Base-by-base conservation (phyloP, 2,113 vertebrate genomes). In the Salvelinus fontinalis region DNA sequence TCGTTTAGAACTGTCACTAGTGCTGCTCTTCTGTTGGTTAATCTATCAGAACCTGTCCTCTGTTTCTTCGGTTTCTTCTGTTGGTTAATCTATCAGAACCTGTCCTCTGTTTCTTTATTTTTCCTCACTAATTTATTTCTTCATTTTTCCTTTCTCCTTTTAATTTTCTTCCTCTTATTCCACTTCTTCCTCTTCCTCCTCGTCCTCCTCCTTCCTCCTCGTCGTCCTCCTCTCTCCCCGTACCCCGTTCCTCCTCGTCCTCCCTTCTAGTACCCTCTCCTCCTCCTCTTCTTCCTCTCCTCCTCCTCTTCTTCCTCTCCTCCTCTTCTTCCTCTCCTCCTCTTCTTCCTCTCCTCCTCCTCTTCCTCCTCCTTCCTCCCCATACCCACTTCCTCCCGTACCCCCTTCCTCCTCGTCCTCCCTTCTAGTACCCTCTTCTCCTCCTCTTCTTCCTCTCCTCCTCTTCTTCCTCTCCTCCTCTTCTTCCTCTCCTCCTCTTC, bases 171-270 rank as follows among this genome's bases (percentile, higher is more conserved):
- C 71, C 13, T 75, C 51, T 39, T 67, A 8, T 20, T 60, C 44
- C 7, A 49, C 82, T 4, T 78, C 88, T 8, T 80, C 90, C 0
- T 26, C 22, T 13, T 3, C 39, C 27, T 65, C n/a, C 73, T 69
- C 57, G 11, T 13, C 64, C 4, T 76, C 73, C 71, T 3, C 78
- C n/a, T n/a, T n/a, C n/a, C n/a, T n/a, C n/a, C n/a, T n/a, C n/a
- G n/a, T n/a, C 24, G 2, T 6, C 44, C 29, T 31, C n/a, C n/a
- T n/a, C n/a, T n/a, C n/a, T n/a, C n/a, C 29, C 29, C 4, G 29
- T 29, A 3, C 29, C 4, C 29, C 2, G 2, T n/a, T 16, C 70
- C 0, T 62, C 16, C 14, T 48, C 39, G 68, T 70, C 24, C 29
- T 16, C 18, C 54, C 4, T 31, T 2, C 0, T 57, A 70, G 65